Conservation (phyloP, 2,113 vertebrate species). For the Pyxicephalus adspersus region DNA sequence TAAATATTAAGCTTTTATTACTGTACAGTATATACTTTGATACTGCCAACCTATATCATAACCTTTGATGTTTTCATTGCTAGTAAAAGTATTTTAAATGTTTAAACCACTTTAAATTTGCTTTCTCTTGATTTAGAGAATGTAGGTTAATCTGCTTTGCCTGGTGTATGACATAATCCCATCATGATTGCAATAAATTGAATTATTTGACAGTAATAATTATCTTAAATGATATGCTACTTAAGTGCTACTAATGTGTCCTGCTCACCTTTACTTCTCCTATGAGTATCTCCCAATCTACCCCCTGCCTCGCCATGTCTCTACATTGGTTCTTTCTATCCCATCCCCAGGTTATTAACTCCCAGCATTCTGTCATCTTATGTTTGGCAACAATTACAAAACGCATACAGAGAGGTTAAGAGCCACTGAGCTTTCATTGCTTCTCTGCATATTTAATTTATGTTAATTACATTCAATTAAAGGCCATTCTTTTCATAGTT, state of each 20-base stretch:
- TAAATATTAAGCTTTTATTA: no score
- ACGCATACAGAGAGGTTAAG: background rate
- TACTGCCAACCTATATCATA: no score
- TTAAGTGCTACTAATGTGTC: background rate
- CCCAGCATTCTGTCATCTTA: background rate
- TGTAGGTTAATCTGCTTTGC: background rate
- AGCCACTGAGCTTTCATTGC: background rate
- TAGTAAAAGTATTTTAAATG: background rate
- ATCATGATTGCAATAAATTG: background rate
- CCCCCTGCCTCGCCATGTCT: background rate
- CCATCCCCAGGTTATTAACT: background rate
- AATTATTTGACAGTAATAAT: background rate
- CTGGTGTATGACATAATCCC: background rate
- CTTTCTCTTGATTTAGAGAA: background rate
- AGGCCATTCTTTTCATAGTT: background rate
- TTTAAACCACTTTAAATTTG: background rate
- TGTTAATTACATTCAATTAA: slow-evolving; percentile 12
- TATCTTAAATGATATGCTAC: background rate
- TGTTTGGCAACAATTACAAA: slow-evolving; percentile 19
- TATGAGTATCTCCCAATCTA: background rate
- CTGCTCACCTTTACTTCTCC: background rate
- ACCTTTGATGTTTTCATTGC: background rate
- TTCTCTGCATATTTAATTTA: slow-evolving; percentile 31
- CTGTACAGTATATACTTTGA: no score
- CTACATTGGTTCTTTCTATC: background rate